These are phyloP conservation scores for Drosophila melanosoma DNA, from an alignment of 2,888 invertebrate genomes.

Conservation along the genomic window DNA sequence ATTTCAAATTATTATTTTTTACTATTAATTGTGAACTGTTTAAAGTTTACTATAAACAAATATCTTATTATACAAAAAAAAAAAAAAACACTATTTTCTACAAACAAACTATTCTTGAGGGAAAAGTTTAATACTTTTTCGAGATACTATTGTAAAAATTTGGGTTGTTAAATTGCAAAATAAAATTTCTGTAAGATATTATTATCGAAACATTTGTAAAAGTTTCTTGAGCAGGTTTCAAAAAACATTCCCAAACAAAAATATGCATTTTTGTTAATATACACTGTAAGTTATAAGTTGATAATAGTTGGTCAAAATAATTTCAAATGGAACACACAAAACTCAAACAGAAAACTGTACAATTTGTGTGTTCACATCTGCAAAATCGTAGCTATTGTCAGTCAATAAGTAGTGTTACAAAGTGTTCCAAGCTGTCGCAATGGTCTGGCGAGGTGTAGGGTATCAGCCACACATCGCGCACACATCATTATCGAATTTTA, in stretches of 20 bases:
- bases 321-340: background rate
- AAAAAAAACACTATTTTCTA: too few species aligned
- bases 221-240: background rate
- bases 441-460: background rate
- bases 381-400: background rate
- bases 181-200: background rate
- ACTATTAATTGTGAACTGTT: background rate
- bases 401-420: background rate
- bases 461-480: slow-evolving; percentile 12
- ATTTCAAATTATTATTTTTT: background rate
- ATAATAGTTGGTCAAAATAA: background rate
- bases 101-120: background rate
- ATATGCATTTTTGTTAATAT: background rate
- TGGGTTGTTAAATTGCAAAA: background rate
- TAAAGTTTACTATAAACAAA: background rate
- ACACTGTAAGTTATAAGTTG: background rate
- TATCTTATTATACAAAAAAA: background rate
- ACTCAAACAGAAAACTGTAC: too few species aligned
- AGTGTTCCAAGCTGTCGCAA: background rate
- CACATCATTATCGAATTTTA: slow-evolving; percentile 10
- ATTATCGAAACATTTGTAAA: background rate
- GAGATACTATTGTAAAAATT: background rate
- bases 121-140: background rate
- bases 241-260: background rate
- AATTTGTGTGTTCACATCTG: background rate